Conservation (phyloP, 1,140 invertebrate genomes). For the Listronotus oregonensis region DNA sequence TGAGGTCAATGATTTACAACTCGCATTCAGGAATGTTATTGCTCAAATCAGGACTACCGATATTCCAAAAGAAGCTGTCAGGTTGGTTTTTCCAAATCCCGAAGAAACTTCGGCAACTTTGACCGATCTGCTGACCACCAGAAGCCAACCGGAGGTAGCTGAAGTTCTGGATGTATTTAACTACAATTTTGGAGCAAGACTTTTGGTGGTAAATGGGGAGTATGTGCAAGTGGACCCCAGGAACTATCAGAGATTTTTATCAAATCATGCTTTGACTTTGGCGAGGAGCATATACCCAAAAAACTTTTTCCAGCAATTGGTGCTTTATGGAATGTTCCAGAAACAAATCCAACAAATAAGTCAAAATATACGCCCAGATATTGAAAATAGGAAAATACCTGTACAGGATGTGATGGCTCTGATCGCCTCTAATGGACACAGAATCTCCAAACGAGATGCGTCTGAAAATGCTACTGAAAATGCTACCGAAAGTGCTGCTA, state of each 20-base stretch:
- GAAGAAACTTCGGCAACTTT: neutral
- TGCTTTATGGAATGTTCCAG: neutral
- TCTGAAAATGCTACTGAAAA: too few species aligned
- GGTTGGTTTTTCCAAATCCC: neutral
- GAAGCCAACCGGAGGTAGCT: neutral
- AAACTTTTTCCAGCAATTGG: conserved; percentile 3
- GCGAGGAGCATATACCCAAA: conserved; percentile 5
- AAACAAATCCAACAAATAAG: neutral
- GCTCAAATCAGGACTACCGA: neutral
- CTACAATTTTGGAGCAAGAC: neutral
- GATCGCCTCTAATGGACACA: neutral
- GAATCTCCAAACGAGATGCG: neutral
- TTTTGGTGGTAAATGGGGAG: conserved; percentile 10
- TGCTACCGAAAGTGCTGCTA: too few species aligned
- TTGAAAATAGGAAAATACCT: neutral
- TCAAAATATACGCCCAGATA: neutral
- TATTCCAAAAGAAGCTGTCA: neutral
- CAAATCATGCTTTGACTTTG: neutral
- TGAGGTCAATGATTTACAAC: neutral
- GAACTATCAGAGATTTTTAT: neutral
- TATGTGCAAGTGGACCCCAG: conserved; percentile 2
- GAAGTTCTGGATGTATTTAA: conserved; percentile 13
- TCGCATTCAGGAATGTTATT: neutral
- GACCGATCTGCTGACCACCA: neutral
- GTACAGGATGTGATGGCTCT: neutral